A percentile compares a stretch with the other conserved stretches of the same genome.
Conservation (phyloP, 2,888 invertebrate genomes). For the Notocelia uddmanniana region DNA sequence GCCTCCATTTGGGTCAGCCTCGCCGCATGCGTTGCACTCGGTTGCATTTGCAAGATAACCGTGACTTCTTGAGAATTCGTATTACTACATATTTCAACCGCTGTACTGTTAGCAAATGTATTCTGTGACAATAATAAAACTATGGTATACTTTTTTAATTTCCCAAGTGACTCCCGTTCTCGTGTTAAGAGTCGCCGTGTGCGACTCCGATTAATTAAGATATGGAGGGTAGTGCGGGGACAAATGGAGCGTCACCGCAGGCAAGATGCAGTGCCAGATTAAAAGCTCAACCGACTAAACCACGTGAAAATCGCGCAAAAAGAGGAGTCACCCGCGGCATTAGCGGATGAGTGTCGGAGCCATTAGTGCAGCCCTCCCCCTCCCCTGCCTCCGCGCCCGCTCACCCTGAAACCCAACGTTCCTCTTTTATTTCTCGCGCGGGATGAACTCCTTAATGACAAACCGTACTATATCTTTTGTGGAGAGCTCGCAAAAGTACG, state of each 20-base stretch:
- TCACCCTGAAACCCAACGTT: slow-evolving; percentile 74
- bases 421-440: slow-evolving; percentile 86
- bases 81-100: slow-evolving; percentile 25
- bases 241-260: slow-evolving; percentile 75
- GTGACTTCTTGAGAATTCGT: slow-evolving; percentile 30
- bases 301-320: slow-evolving; percentile 85
- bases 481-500: slow-evolving; percentile 85
- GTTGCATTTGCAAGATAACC: slow-evolving; percentile 37
- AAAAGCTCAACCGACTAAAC: slow-evolving; percentile 84
- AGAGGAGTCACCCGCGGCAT: slow-evolving; percentile 86
- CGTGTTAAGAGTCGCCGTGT: slow-evolving; percentile 26
- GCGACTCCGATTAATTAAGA: slow-evolving; percentile 43
- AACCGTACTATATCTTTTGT: slow-evolving; percentile 86
- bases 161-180: slow-evolving; percentile 33
- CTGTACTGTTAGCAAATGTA: slow-evolving; percentile 18
- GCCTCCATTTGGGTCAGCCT: slow-evolving; percentile 70
- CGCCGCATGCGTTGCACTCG: slow-evolving; percentile 40
- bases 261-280: slow-evolving; percentile 82
- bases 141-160: slow-evolving; percentile 34
- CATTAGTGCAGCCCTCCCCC: slow-evolving; percentile 78
- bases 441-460: slow-evolving; percentile 87
- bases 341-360: slow-evolving; percentile 86
- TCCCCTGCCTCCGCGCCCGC: slow-evolving; percentile 56
- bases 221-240: slow-evolving; percentile 51
- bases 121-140: slow-evolving; percentile 26